These are phyloP conservation scores for Ips nitidus DNA, from an alignment of 1,140 invertebrate species.

Conservation along the genomic window DNA sequence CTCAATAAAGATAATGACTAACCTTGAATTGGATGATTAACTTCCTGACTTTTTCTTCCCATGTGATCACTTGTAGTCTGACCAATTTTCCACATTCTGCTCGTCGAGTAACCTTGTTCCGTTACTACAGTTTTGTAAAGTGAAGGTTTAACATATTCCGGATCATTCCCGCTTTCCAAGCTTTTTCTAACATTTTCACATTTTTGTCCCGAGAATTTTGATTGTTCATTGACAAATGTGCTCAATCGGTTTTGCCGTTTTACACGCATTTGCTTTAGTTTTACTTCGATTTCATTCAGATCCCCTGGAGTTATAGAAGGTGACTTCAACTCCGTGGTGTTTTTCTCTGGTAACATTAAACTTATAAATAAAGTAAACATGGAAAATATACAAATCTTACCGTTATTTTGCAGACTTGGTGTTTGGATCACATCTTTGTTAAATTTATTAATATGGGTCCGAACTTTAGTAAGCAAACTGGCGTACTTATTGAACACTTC, in stretches of 20 bases:
- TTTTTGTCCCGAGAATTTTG: constrained; percentile 14
- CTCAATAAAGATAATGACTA: too few species aligned
- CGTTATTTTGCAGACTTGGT: too few species aligned
- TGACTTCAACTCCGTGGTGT: too few species aligned
- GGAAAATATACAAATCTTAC: too few species aligned
- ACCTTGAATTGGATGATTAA: too few species aligned
- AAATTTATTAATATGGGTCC: too few species aligned
- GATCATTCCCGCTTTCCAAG: neutral
- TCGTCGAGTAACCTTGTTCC: neutral
- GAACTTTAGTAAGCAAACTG: constrained; percentile 9
- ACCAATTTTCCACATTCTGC: too few species aligned
- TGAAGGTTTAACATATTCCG: neutral
- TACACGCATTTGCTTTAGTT: constrained; percentile 28
- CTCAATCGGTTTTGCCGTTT: constrained; percentile 28
- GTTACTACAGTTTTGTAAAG: neutral
- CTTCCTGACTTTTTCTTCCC: too few species aligned
- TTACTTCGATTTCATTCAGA: constrained; percentile 32
- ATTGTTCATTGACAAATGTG: constrained; percentile 21
- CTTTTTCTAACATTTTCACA: neutral
- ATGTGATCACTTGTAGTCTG: too few species aligned
- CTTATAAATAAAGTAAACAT: too few species aligned
- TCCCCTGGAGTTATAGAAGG: constrained; percentile 5
- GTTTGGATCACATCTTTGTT: too few species aligned
- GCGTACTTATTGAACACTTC: constrained; percentile 8
- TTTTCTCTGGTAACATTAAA: too few species aligned